Evolutionary conservation across 2,888 invertebrate species (phyloP), one percentile per base, ranked within the genome.

Genomic region (Diachrysia chrysitis): DNA sequence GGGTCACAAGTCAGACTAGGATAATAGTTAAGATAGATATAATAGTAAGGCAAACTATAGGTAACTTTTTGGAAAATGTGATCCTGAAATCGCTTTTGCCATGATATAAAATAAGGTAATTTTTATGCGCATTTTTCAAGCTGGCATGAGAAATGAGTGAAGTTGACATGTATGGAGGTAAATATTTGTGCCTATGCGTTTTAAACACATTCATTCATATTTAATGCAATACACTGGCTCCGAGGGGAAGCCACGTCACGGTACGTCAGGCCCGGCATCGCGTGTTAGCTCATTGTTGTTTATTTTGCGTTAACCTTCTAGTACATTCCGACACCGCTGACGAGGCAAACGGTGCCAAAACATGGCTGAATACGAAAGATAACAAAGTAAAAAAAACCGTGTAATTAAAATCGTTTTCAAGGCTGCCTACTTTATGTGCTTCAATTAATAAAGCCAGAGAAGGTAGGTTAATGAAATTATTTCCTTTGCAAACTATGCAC

Each of bases 401-500:
- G 63, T 17, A 58, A 5, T 21, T 65, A 48, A 42, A 42, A 42
- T 42, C 35, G 32, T 17, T 48, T 48, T 12, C 35, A 21, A 51
- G 55, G 62, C n/a, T 37, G 3, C 53, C 14, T 54, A 23, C 48
- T 21, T 12, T 1, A 60, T 60, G 48, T n/a, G n/a, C 6, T 62
- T 55, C 51, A 63, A 61, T 12, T 55, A 69, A 66, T 59, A 35
- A 48, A 60, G 17, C 32, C 25, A 59, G 42, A 32, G 35, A 69
- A 69, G 55, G 32, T 72, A 63, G 64, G 69, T 66, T 78, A 66
- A 76, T 69, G 51, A 70, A 71, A 58, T 58, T 55, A 55, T 70
- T 73, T 68, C 21, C 23, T 62, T 67, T 59, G 69, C 66, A 67
- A 63, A 59, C 84, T 82, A 58, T 35, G 51, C 54, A 67, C 55